Percentiles rank a stretch among this genome's conserved stretches.
Evolutionary conservation across 1,140 invertebrate genomes (phyloP).

Genomic region (Brachionus plicatilis): DNA sequence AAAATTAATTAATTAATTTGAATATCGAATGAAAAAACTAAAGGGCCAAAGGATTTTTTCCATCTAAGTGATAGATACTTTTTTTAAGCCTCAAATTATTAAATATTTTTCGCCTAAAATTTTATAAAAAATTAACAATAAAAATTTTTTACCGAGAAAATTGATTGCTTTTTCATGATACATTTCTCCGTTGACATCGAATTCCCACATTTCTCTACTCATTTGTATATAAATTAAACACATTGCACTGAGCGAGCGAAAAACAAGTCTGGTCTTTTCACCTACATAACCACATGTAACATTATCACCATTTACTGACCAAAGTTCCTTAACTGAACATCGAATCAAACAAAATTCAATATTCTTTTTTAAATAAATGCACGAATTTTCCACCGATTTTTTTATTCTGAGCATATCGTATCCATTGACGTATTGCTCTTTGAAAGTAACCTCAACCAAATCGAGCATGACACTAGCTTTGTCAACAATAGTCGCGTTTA

Average conservation of each 20-base stretch:
- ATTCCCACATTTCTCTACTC: conserved; percentile 99
- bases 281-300: conserved; percentile 16
- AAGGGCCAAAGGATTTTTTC: too few species aligned
- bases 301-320: not conserved
- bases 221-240: conserved; percentile 94
- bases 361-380: conserved; percentile 26
- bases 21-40: too few species aligned
- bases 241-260: conserved; percentile 90
- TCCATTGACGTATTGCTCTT: conserved; percentile 92
- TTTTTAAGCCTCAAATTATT: too few species aligned
- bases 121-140: too few species aligned
- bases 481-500: conserved; percentile 14
- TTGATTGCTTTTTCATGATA: conserved; percentile 77
- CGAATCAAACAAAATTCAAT: conserved; percentile 5
- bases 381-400: conserved; percentile 56
- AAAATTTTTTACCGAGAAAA: conserved; percentile 17
- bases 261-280: conserved; percentile 65
- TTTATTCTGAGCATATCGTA: conserved; percentile 98
- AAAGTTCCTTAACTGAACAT: not conserved
- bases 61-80: too few species aligned
- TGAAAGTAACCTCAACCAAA: conserved; percentile 90
- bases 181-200: conserved; percentile 93
- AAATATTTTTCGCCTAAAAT: not conserved
- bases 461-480: conserved; percentile 73
- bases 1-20: too few species aligned